Base-by-base conservation (phyloP, 2,888 invertebrate species). In the Physocephala rufipes region DNA sequence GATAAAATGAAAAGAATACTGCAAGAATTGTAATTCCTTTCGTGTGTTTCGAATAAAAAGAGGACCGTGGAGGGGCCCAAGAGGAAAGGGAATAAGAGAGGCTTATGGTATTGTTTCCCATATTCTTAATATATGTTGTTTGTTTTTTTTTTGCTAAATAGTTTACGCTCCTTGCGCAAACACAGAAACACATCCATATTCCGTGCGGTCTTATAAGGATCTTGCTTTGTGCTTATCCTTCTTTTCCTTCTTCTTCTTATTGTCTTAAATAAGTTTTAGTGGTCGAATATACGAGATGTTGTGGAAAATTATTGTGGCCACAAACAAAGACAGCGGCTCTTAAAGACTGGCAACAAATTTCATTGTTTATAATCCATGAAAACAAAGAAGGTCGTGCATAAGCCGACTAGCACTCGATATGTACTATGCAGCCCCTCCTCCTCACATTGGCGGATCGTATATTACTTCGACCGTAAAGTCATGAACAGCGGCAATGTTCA, bases 261-360 rank as follows among this genome's bases (percentile, higher is more conserved):
- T 51, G 9, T 19, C 49, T 53, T 64, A 63, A 51, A 65, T 53
- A 53, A 53, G 43, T 36, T 5, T 28, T 26, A 28, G 49, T 30
- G 30, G 36, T 67, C 68, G 61, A 71, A 75, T 73, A 74, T 78
- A 77, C 76, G 79, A 80, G 78, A 80, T 78, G 79, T 80, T 78
- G 79, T 76, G 65, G 63, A 68, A 73, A 73, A 73, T 72, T 71
- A 73, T 70, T 36, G 5, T 74, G 67, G 72, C 68, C 67, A 74
- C 70, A 68, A 73, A 75, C 73, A 66, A 70, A 70, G 73, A 62
- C 53, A 55, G 43, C 66, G 70, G 61, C 75, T 71, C 75, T 67
- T 75, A 74, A 73, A 76, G 73, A 71, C 72, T 71, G 72, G 75
- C 72, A 74, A 76, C 76, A 76, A 76, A 76, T 76, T 76, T 74